Base-by-base conservation (phyloP, 2,113 vertebrate genomes). In the Pangasianodon hypophthalmus region DNA sequence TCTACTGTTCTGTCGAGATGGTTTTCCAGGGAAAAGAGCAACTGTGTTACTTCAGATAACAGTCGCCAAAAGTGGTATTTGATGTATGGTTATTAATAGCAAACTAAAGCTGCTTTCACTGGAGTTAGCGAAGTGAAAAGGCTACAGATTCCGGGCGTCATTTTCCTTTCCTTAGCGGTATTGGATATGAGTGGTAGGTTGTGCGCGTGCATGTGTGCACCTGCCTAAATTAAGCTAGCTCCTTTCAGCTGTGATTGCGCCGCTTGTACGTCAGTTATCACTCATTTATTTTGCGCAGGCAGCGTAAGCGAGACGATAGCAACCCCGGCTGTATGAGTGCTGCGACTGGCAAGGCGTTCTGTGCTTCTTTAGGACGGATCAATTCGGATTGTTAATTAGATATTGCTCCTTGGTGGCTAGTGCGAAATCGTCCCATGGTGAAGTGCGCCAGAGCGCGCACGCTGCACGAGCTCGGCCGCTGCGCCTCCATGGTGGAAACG, bases 391-490 rank as follows among this genome's bases (percentile, higher is more conserved):
- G 14, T 64, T 50, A 9, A 24, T 54, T 32, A 1, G n/a, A 32
- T 79, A 0, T 5, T n/a, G 85, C 41, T 80, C 14, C 41, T 19
- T 54, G 82, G 6, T 87, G 24, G 7, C 50, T 1, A 46, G 19
- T 71, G 69, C 50, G 48, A 87, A 29, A 14, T 56, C 46, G 91
- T 86, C 93, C 93, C 93, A 92, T 91, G 92, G 89, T 93, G 93
- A 84, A 88, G 93, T 95, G 94, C 95, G 95, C 94, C 95, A 95
- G 94, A 94, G 93, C 93, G 94, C 94, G 93, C 93, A 91, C 92
- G 91, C 94, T 92, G 94, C 94, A 93, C 92, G 94, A 94, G 93
- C 89, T 94, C 92, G n/a, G 90, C 91, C 88, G 69, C 91, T 88
- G 87, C 82, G 93, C 85, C 67, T 80, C 84, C 91, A 92, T 91